Conservation (phyloP, 2,888 invertebrate species). For the Pseudanteris insignis region DNA sequence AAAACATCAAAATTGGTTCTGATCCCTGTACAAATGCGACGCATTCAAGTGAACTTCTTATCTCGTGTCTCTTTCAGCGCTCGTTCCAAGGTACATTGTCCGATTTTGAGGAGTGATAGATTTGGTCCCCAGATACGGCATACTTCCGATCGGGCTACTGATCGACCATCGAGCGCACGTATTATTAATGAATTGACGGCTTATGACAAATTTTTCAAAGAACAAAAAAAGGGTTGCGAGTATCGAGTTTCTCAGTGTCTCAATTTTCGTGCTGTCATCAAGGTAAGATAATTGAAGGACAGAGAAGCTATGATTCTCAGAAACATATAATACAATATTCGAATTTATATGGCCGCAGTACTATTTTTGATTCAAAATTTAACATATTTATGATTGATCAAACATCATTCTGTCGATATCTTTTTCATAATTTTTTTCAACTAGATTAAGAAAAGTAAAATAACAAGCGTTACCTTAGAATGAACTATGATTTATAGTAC, state of each 20-base stretch:
- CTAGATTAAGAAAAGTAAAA: too few relatives aligned
- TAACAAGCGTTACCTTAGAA: too few relatives aligned
- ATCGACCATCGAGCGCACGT: conserved; percentile 48
- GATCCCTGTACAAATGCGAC: conserved; percentile 20
- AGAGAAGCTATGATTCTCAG: conserved; percentile 27
- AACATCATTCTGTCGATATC: not conserved
- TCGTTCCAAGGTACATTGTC: conserved; percentile 28
- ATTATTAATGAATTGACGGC: conserved; percentile 54
- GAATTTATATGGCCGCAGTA: conserved; percentile 16
- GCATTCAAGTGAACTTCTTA: conserved; percentile 31
- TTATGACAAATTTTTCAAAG: conserved; percentile 33
- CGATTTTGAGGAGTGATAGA: conserved; percentile 44
- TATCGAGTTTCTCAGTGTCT: conserved; percentile 23
- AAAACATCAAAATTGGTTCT: conserved; percentile 19
- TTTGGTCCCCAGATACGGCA: conserved; percentile 45
- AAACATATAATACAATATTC: conserved; percentile 25
- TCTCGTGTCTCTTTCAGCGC: conserved; percentile 22
- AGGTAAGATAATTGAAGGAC: conserved; percentile 24
- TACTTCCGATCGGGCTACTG: conserved; percentile 48
- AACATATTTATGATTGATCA: not conserved
- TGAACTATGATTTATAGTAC: too few relatives aligned
- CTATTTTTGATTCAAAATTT: too few relatives aligned
- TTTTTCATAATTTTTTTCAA: not conserved
- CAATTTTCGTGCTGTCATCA: conserved; percentile 39
- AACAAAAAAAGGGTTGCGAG: conserved; percentile 11